Conservation (phyloP, 1,140 invertebrate genomes). For the Euglossa dilemma region DNA sequence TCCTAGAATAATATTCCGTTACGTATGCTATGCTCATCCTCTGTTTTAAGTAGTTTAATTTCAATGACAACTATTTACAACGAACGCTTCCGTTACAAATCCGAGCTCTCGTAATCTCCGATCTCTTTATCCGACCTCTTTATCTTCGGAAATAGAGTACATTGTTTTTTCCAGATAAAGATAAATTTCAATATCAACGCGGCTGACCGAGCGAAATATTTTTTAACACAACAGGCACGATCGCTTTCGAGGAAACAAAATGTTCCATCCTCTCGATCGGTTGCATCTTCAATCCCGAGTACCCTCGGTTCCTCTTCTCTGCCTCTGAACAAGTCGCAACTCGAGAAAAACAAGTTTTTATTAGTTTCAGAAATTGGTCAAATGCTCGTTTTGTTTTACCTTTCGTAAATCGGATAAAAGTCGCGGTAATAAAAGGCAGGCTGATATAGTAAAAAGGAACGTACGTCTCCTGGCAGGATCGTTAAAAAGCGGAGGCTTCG, state of each 20-base stretch:
- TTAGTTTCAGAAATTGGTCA: not conserved
- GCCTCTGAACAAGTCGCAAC: no score
- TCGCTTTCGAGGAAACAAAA: not conserved
- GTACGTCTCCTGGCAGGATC: not conserved
- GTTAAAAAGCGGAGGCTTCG: not conserved
- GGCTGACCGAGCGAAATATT: no score
- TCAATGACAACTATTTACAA: constrained; percentile 11
- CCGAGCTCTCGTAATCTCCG: not conserved
- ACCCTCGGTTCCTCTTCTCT: not conserved
- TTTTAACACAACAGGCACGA: not conserved
- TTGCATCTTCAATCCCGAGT: not conserved
- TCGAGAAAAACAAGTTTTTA: not conserved
- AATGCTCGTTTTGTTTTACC: not conserved
- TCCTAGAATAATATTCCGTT: not conserved
- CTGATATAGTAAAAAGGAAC: not conserved
- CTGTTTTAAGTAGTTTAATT: not conserved
- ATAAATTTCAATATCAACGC: no score
- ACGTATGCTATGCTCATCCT: not conserved
- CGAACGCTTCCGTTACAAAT: not conserved
- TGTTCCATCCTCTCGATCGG: no score
- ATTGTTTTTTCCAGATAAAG: no score
- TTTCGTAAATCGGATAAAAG: not conserved
- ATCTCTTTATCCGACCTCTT: no score
- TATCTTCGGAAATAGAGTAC: not conserved
- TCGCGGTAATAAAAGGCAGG: not conserved